Evolutionary conservation across 2,888 invertebrate species (phyloP).

Genomic region (Leucophenga montana): DNA sequence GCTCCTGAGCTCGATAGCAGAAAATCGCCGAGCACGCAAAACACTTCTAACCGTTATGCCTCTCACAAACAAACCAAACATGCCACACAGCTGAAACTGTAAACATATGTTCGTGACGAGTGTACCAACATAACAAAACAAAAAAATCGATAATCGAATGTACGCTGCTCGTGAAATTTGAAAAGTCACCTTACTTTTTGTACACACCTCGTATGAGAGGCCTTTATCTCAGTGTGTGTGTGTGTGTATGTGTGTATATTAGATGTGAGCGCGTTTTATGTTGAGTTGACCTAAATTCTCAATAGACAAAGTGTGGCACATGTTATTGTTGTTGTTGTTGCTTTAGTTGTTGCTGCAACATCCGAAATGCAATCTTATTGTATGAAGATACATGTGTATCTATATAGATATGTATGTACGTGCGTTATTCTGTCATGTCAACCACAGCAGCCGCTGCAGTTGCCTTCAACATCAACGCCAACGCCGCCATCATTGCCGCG

Average conservation of each 20-base stretch:
- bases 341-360: constrained; percentile 42
- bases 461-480: background rate
- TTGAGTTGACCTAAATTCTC: constrained; percentile 53
- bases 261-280: constrained; percentile 39
- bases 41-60: no score
- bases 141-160: no score
- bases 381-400: background rate
- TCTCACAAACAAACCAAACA: no score
- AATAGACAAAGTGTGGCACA: constrained; percentile 26
- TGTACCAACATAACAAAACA: no score
- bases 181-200: no score
- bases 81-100: no score
- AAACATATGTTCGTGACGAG: no score
- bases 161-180: no score
- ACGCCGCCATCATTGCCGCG: background rate
- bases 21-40: no score
- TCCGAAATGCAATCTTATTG: constrained; percentile 46
- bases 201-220: no score
- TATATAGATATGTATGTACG: background rate
- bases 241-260: constrained; percentile 29
- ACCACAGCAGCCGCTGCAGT: background rate
- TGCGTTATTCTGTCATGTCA: constrained; percentile 16
- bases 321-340: constrained; percentile 21
- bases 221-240: background rate
- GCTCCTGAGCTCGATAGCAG: no score